Evolutionary conservation across 2,113 vertebrate genomes (phyloP).

Genomic region (Oryctolagus cuniculus): DNA sequence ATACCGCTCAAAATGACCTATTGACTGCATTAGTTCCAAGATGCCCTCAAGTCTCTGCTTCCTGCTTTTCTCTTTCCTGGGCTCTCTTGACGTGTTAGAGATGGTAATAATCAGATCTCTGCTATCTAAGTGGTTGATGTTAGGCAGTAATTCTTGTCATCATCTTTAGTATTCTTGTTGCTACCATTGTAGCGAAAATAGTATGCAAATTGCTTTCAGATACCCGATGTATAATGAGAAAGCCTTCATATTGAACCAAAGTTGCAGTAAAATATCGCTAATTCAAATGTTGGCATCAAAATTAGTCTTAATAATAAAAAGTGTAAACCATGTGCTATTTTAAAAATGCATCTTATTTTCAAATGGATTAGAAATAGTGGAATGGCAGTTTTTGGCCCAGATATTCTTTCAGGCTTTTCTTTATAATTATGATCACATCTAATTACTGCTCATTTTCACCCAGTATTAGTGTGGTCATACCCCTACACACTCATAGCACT

Average conservation of each 20-base stretch:
- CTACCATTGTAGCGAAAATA: constrained; percentile 31
- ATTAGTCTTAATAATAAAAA: constrained; percentile 32
- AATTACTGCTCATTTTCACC: constrained; percentile 55
- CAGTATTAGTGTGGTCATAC: background rate
- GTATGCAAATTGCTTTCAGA: constrained; percentile 18
- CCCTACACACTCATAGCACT: constrained; percentile 40
- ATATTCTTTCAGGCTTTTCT: constrained; percentile 62
- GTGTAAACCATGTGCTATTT: constrained; percentile 41
- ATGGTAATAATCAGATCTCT: constrained; percentile 30
- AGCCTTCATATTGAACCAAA: constrained; percentile 18
- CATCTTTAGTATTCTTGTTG: background rate
- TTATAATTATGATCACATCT: constrained; percentile 51
- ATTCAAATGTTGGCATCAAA: background rate
- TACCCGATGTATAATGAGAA: constrained; percentile 62
- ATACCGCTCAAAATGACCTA: too few species aligned
- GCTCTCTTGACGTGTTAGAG: background rate
- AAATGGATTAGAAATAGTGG: constrained; percentile 21
- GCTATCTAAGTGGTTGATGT: background rate
- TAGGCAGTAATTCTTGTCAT: background rate
- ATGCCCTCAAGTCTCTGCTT: background rate
- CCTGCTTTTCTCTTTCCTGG: background rate
- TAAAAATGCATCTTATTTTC: constrained; percentile 50
- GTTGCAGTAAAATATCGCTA: constrained; percentile 44
- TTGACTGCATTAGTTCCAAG: background rate
- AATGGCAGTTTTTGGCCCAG: constrained; percentile 8